These are phyloP conservation scores for Albula glossodonta DNA, from an alignment of 2,113 vertebrate species.

Conservation along the genomic window DNA sequence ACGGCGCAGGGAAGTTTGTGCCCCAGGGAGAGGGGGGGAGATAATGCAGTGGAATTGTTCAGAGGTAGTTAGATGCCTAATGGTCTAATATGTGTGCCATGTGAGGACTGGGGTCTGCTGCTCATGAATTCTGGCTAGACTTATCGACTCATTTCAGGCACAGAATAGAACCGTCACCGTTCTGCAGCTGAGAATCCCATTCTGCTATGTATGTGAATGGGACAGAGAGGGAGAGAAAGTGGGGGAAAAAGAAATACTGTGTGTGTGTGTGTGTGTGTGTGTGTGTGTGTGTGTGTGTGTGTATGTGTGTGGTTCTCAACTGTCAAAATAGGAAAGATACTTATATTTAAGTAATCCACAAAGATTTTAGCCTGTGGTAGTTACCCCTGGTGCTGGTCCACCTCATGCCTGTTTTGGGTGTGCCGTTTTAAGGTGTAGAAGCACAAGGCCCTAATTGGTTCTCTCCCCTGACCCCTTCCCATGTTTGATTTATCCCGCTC, in stretches of 20 bases:
- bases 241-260: background rate
- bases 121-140: slow-evolving; percentile 86
- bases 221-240: background rate
- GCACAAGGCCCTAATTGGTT: slow-evolving; percentile 64
- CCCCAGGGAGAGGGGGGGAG: slow-evolving; percentile 80
- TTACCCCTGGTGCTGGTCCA: background rate
- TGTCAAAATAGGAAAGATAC: background rate
- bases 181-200: slow-evolving; percentile 60
- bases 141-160: slow-evolving; percentile 85
- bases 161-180: slow-evolving; percentile 79
- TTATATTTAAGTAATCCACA: background rate
- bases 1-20: slow-evolving; percentile 78
- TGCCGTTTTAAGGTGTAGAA: slow-evolving; percentile 52
- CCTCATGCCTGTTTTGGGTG: slow-evolving; percentile 48
- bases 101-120: slow-evolving; percentile 82
- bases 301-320: slow-evolving; percentile 1
- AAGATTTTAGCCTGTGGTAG: background rate
- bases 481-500: slow-evolving; percentile 76
- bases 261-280: background rate
- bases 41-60: slow-evolving; percentile 85
- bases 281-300: background rate
- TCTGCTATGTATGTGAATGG: background rate
- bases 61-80: slow-evolving; percentile 86
- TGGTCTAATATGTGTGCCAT: slow-evolving; percentile 85
- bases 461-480: slow-evolving; percentile 55